phyloP scores from a whole-genome alignment of 1,140 invertebrate species.

The Lucilia sericata region DNA sequence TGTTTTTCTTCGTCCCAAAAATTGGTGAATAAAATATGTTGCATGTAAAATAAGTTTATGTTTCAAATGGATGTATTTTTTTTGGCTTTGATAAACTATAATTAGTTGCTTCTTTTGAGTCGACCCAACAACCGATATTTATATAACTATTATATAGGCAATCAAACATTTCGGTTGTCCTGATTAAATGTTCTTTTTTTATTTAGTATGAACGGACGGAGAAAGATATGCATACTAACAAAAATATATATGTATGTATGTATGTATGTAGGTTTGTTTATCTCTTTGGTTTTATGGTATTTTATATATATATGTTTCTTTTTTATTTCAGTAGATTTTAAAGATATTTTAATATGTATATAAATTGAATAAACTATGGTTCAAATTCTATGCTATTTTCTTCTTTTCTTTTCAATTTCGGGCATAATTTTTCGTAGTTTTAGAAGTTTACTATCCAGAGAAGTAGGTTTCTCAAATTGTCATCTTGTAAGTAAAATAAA shows the following conservation, averaged over 20 bases:
- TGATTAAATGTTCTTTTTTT: slow-evolving; percentile 17
- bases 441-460: too few relatives aligned
- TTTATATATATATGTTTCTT: neutral
- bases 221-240: slow-evolving; percentile 31
- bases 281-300: neutral
- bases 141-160: too few relatives aligned
- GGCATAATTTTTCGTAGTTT: too few relatives aligned
- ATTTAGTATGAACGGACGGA: slow-evolving; percentile 52
- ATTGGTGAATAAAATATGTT: neutral
- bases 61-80: neutral
- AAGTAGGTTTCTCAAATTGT: too few relatives aligned
- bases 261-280: neutral
- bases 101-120: neutral
- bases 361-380: too few relatives aligned
- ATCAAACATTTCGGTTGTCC: neutral
- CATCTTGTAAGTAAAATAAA: too few relatives aligned
- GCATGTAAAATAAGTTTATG: neutral
- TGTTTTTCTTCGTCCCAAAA: neutral
- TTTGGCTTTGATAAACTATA: neutral
- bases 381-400: too few relatives aligned
- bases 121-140: neutral
- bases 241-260: slow-evolving; percentile 5
- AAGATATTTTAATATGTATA: too few relatives aligned
- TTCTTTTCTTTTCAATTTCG: too few relatives aligned
- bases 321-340: too few relatives aligned